Evolutionary conservation across 2,797 vertebrate species (phyloP), one percentile per base, ranked within the genome.

Genomic region (Pseudomugil gertrudae): DNA sequence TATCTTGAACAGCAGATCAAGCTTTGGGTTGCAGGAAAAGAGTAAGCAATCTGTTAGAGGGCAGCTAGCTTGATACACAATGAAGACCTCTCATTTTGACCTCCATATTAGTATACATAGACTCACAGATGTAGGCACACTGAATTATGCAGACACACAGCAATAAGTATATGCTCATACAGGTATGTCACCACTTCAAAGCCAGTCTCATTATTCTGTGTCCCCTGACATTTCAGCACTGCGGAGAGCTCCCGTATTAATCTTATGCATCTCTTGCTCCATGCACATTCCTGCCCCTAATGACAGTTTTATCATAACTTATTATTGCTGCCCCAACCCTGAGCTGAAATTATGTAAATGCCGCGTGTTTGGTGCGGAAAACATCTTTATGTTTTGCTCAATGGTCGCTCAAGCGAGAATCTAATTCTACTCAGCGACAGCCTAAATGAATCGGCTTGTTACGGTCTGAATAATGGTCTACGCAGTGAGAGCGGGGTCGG

Each of bases 251-350:
- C 71, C 66, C 66, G 84, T 87, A 90, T 91, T 89, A 90, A 92
- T 93, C 89, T 90, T 72, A 54, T 67, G 72, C 50, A 26, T 74
- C 77, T 74, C 81, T 60, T 47, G 38, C 80, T 87, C 64, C 78
- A 69, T 26, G 72, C 76, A 70, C 82, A 83, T 78, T 70, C 66
- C 57, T 43, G 66, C 60, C 79, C 72, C 87, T 92, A 92, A 91
- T 89, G 91, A 90, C 92, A 91, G 82, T 92, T 93, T 92, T 91
- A 93, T 92, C 92, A 90, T 83, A 91, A 92, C 81, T 90, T 92
- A 93, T 93, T 93, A 93, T 89, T 90, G 86, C 83, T 72, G 73
- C 62, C 80, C 87, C 78, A 74, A 86, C 84, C 83, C 79, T 27
- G 74, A 82, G 87, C 83, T 69, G 58, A 86, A 91, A 93, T 92